Conservation (phyloP, 64 coral and sea anemone species). For the Acropora tenuis region DNA sequence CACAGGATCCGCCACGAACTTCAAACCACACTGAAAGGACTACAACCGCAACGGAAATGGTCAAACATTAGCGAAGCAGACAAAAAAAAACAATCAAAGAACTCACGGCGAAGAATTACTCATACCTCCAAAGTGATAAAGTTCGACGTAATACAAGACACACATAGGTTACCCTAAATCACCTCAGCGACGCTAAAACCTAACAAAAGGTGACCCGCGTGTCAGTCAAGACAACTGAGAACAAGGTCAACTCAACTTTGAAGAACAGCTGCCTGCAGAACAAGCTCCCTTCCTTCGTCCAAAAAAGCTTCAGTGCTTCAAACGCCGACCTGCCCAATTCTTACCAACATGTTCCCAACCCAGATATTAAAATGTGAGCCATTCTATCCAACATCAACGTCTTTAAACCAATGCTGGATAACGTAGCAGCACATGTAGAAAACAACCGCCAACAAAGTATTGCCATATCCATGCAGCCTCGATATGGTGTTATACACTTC, state of each 20-base stretch:
- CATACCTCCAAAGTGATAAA: conserved; percentile 65
- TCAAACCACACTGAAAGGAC: not conserved
- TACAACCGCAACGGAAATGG: conserved; percentile 24
- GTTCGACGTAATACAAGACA: conserved; percentile 58
- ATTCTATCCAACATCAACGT: conserved; percentile 61
- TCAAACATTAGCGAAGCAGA: not conserved
- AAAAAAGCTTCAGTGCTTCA: conserved; percentile 36
- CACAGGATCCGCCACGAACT: conserved; percentile 6
- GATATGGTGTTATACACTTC: conserved; percentile 25
- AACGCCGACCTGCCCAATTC: conserved; percentile 52
- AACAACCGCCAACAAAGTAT: conserved; percentile 36
- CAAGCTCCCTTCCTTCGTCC: conserved; percentile 4
- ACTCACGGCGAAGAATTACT: conserved; percentile 14
- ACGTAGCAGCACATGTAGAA: conserved; percentile 41
- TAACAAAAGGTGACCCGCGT: conserved; percentile 16
- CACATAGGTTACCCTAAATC: not conserved
- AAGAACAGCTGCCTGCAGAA: conserved; percentile 32
- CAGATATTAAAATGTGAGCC: conserved; percentile 45
- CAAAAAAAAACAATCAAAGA: conserved; percentile 14
- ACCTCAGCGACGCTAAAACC: conserved; percentile 25
- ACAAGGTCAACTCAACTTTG: conserved; percentile 44
- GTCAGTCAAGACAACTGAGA: conserved; percentile 34
- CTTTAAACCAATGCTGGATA: conserved; percentile 45
- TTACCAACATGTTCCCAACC: conserved; percentile 54
- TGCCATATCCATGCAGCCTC: conserved; percentile 54